Base-by-base conservation (phyloP, 2,888 invertebrate species). In the Scaptomyza flava region DNA sequence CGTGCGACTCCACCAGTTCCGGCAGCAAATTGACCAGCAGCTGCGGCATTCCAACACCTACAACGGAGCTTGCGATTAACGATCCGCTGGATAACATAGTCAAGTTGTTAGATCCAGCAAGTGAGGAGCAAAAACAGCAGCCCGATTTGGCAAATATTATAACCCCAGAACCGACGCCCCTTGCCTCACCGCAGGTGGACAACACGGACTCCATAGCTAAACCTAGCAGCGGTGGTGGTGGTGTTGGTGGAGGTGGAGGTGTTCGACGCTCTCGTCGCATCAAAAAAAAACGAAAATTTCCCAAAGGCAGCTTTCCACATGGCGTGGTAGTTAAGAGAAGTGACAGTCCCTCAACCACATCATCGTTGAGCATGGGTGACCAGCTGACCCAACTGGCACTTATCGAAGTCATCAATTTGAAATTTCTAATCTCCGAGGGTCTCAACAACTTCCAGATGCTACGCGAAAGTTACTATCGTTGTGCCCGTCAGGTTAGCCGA, bases 401-500 rank as follows among this genome's bases (percentile, higher is more conserved):
- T 50, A 90, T 91, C 8, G 90, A 91, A 54, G 82, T 84, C 0
- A 89, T 90, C 43, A 91, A 91, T 59, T 89, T 89, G 0, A 83
- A 89, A 60, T 91, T 91, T 31, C 68, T 91, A 0, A 91, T 89
- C 52, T 86, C 89, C 56, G 90, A 91, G 47, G 83, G 91, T 0
- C 93, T 97, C 77, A 95, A 95, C 68, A 95, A 95, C 79, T 98
- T 96, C 91, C 94, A 96, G 65, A 94, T 95, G 84, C 94, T 98
- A 54, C 94, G 94, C 59, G 98, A 98, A 90, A 98, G 98, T 93
- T 94, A 96, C 72, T 98, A 98, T 92, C 93, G 96, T 68, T 94
- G 94, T 90, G 97, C 97, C 79, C 94, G 97, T 91, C 96, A 96
- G 91, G 95, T 95, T 56, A 97, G 96, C 91, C 97, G 96, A 89